These are phyloP conservation scores for Papilio protenor DNA, from an alignment of 2,888 invertebrate species.

Conservation along the genomic window DNA sequence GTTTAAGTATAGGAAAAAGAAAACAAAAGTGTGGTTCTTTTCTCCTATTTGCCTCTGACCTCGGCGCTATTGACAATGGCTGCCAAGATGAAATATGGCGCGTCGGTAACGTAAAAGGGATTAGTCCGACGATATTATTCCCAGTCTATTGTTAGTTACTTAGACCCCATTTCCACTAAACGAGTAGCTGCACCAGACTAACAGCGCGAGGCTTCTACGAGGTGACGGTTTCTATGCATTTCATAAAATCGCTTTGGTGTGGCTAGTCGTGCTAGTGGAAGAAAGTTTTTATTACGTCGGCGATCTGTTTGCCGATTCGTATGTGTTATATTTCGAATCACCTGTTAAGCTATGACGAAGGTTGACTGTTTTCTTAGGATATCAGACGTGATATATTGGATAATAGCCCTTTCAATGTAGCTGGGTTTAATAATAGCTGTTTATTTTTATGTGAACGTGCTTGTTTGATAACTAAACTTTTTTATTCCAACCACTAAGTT, in stretches of 20 bases:
- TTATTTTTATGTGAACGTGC: conserved; percentile 6
- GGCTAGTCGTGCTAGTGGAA: background rate
- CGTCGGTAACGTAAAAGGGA: conserved; percentile 80
- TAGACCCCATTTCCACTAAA: background rate
- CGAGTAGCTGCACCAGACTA: background rate
- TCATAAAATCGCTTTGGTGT: background rate
- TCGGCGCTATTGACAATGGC: conserved; percentile 82
- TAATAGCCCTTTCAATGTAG: conserved; percentile 28
- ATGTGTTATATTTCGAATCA: conserved; percentile 70
- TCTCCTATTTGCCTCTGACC: conserved; percentile 83
- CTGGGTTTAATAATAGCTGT: conserved; percentile 11
- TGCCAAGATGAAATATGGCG: conserved; percentile 83
- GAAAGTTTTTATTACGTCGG: conserved; percentile 50
- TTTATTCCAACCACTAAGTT: background rate
- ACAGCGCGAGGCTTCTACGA: background rate
- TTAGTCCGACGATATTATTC: conserved; percentile 78
- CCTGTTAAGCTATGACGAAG: conserved; percentile 71
- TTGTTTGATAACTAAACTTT: background rate
- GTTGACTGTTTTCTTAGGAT: conserved; percentile 68
- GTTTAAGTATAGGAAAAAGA: conserved; percentile 78
- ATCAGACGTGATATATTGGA: conserved; percentile 38
- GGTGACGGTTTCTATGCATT: background rate
- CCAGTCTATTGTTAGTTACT: conserved; percentile 55
- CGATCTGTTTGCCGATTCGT: conserved; percentile 69
- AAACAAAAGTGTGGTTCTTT: conserved; percentile 79